Conservation (phyloP, 1,140 invertebrate genomes). For the Chymomyza costata region DNA sequence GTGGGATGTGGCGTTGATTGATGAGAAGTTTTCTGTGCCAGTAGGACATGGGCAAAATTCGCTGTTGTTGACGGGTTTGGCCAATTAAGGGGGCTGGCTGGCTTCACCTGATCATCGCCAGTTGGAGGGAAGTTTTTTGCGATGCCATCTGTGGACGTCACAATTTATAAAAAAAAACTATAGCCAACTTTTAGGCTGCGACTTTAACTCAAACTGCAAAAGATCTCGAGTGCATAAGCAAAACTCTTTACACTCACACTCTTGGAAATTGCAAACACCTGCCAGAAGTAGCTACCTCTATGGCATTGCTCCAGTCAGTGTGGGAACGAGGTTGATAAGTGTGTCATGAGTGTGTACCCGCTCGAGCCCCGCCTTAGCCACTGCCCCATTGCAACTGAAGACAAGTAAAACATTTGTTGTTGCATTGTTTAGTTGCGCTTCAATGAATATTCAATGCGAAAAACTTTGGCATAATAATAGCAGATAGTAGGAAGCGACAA, state of each 20-base stretch:
- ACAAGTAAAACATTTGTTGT: background rate
- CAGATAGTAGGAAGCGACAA: slow-evolving; percentile 60
- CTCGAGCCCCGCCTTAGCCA: too few species aligned
- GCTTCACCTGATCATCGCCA: too few species aligned
- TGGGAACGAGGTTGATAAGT: slow-evolving; percentile 31
- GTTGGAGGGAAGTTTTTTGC: too few species aligned
- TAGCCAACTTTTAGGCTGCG: slow-evolving; percentile 25
- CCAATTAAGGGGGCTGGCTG: too few species aligned
- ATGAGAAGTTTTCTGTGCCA: slow-evolving; percentile 23
- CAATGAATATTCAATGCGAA: slow-evolving; percentile 58
- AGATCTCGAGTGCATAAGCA: background rate
- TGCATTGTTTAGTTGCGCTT: slow-evolving; percentile 36
- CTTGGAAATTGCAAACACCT: slow-evolving; percentile 14
- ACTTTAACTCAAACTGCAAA: slow-evolving; percentile 7
- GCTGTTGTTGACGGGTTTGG: too few species aligned
- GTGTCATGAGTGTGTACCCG: slow-evolving; percentile 31
- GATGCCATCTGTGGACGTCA: too few species aligned
- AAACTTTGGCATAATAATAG: slow-evolving; percentile 20
- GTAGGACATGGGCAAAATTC: too few species aligned
- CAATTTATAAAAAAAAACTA: too few species aligned
- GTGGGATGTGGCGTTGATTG: too few species aligned
- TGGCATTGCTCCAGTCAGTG: slow-evolving; percentile 5
- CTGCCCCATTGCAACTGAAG: background rate
- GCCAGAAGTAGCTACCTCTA: slow-evolving; percentile 4
- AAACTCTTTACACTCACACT: too few species aligned